Evolutionary conservation across 1,140 invertebrate species (phyloP), one percentile per base, ranked within the genome.

Genomic region (Oryzaephilus surinamensis): DNA sequence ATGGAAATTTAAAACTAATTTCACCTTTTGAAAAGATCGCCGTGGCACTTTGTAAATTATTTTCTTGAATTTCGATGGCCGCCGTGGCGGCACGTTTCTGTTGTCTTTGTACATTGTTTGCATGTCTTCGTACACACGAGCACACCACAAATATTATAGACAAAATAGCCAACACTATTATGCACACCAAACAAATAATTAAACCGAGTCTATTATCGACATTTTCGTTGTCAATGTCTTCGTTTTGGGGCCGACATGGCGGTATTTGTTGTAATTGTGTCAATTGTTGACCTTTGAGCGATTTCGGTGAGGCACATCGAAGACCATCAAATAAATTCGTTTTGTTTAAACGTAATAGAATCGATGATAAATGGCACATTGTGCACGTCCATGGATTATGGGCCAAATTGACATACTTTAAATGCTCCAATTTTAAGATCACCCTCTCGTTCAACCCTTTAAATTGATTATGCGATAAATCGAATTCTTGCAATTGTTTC

Each of bases 351-450:
- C 54, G 48, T 24, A 50, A 52, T 20, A 58, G 32, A 65, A 75
- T 69, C 2, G 64, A 59, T 10, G 55, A 63, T 8, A 68, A 70
- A 32, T 70, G 67, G 50, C 79, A 81, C 45, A 71, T 61, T 51
- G 77, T 71, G 54, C 79, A 82, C 3, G 65, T 62, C 76, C 77
- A 81, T 3, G 69, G 70, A 58, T 81, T 81, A 12, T 65, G 68
- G 6, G 69, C 59, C 29, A 81, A 49, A 46, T 69, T 60, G 0
- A 80, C 53, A 6, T 59, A 57, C n/a, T 64, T 58, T 42, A 72
- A 63, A 10, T 60, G 62, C 44, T 73, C 72, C 37, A 76, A 52
- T 38, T 65, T 56, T 11, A 66, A 55, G 26, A 79, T 50, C n/a
- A 73, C 54, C 26, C 65, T 55, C 38, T 73, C 67, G 32, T 69